Percentiles rank a stretch among this genome's conserved stretches.
Conservation (phyloP, 30 jellyfish, hydroid and myxozoan genomes). For the Chrysaora quinquecirrha region DNA sequence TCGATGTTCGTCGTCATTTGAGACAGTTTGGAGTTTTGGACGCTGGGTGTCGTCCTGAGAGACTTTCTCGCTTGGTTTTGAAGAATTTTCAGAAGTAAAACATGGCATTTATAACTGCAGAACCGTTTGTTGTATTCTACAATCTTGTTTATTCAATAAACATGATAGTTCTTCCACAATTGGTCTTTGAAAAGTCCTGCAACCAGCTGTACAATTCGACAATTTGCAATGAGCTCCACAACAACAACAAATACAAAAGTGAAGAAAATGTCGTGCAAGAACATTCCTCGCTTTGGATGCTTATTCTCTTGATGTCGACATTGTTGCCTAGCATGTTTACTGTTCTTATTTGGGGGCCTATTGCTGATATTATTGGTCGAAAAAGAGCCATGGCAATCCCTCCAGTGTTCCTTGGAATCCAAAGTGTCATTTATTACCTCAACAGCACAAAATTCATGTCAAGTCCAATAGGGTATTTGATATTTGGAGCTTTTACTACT, state of each 20-base stretch:
- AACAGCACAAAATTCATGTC: constrained; percentile 39
- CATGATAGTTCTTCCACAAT: constrained; percentile 82
- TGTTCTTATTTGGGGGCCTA: constrained; percentile 92
- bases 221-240: constrained; percentile 47
- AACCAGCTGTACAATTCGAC: constrained; percentile 64
- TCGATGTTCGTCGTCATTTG: too few species aligned
- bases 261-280: constrained; percentile 60
- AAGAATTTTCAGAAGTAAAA: too few species aligned
- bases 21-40: too few species aligned
- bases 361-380: constrained; percentile 88
- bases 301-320: constrained; percentile 55
- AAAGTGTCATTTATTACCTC: constrained; percentile 60
- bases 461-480: constrained; percentile 34
- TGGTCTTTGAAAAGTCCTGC: constrained; percentile 77
- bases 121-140: constrained; percentile 74
- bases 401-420: constrained; percentile 81
- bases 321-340: constrained; percentile 82
- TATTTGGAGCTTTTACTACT: constrained; percentile 48
- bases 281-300: constrained; percentile 77
- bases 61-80: too few species aligned
- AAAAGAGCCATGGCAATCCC: constrained; percentile 70
- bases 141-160: constrained; percentile 72
- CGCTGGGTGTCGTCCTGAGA: too few species aligned
- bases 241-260: constrained; percentile 7
- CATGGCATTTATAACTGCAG: constrained; percentile 67